Evolutionary conservation across 2,888 invertebrate genomes (phyloP), one percentile per base, ranked within the genome.

Genomic region (Cancer borealis): DNA sequence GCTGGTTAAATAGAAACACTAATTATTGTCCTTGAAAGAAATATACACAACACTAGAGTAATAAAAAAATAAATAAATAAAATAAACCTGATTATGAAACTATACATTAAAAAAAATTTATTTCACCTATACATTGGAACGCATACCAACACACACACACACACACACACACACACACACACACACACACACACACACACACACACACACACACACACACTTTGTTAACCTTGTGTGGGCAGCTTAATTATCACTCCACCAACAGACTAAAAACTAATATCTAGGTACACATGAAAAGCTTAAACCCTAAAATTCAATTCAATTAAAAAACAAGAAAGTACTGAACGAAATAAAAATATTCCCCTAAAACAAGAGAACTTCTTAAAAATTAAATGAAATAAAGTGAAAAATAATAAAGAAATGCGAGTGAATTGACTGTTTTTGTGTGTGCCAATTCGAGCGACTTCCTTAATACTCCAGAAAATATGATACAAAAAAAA

Each of bases 231-330:
- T 84, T 12, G 66, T 66, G 66, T 66, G 66, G 66, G 21, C 84
- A 84, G 4, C 84, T 14, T 39, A 54, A 60, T 21, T 21, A 30
- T 39, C 84, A 84, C 84, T 30, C 84, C 14, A 30, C 39, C 39
- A n/a, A 73, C 73, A 84, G 26, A 84, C 84, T 84, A 84, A 84
- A 54, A 84, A 84, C 30, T 84, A 84, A 84, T 39, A 39, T 84
- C 84, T 84, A 84, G 84, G 84, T 84, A 84, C 84, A 84, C 84
- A 84, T 84, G 39, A 84, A 84, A 84, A 26, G 73, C 84, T 84
- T 84, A 84, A 84, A 39, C 10, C 12, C 84, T 84, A 84, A 12
- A 84, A 84, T 39, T 84, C 84, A 84, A 73, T n/a, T n/a, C n/a
- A 73, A 73, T 39, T 54, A 10, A 54, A 54, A 54, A 54, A 54